phyloP scores from a whole-genome alignment of 2,888 invertebrate species.

The Bugula neritina region DNA sequence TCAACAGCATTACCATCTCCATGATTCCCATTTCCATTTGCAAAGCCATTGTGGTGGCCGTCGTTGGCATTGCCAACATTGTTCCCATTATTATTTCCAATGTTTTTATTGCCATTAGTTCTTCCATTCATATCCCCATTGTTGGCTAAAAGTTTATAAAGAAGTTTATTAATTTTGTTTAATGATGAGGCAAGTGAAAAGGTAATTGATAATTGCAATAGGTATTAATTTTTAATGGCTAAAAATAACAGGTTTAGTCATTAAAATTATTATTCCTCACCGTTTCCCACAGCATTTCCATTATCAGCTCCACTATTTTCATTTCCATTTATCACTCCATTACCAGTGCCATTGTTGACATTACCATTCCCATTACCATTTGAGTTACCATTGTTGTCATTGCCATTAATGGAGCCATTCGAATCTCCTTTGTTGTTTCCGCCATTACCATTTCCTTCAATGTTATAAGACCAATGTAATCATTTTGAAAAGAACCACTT shows the following conservation, averaged over 20 bases:
- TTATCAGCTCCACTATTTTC: conserved; percentile 11
- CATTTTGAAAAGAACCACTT: too few relatives aligned
- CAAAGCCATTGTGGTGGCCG: not conserved
- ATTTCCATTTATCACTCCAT: conserved; percentile 15
- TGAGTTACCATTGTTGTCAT: not conserved
- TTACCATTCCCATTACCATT: conserved; percentile 21
- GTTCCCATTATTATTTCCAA: conserved; percentile 21
- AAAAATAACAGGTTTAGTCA: too few relatives aligned
- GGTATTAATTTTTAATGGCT: too few relatives aligned
- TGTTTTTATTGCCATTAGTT: conserved; percentile 22
- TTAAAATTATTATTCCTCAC: not conserved
- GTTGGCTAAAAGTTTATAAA: conserved; percentile 12
- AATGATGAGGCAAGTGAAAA: too few relatives aligned
- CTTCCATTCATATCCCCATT: conserved; percentile 13
- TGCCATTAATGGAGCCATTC: conserved; percentile 14
- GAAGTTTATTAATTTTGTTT: too few relatives aligned
- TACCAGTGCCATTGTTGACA: not conserved
- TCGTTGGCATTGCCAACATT: conserved; percentile 22
- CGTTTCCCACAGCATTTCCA: conserved; percentile 22
- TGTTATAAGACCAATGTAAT: too few relatives aligned
- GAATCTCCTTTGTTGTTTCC: conserved; percentile 8
- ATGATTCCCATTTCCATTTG: conserved; percentile 9
- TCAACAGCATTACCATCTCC: conserved; percentile 8
- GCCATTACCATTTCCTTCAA: conserved; percentile 25
- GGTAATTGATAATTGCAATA: too few relatives aligned